Percentiles rank a stretch among this genome's conserved stretches.
Evolutionary conservation across 1,140 invertebrate genomes (phyloP).

Genomic region (Drosophila carrolli): DNA sequence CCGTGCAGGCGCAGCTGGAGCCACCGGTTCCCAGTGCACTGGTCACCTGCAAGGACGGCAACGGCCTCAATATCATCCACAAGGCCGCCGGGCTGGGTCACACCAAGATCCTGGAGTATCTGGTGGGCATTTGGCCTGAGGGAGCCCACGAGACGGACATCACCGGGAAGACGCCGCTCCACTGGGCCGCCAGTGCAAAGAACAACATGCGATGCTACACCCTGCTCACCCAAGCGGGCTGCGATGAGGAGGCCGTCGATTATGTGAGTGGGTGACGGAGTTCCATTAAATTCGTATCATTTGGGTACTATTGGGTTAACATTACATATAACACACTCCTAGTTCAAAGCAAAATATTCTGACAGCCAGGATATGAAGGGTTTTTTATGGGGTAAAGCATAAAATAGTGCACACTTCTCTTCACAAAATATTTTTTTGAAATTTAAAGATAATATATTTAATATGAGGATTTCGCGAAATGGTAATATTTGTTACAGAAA

Average conservation of each 20-base stretch:
- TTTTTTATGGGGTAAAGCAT: too few species aligned
- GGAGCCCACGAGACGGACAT: conserved; percentile 89
- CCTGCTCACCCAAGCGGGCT: conserved; percentile 90
- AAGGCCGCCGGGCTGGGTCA: conserved; percentile 93
- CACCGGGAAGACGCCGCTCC: conserved; percentile 94
- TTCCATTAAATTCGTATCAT: not conserved
- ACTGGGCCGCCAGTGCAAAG: conserved; percentile 93
- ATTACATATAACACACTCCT: too few species aligned
- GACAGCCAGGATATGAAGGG: too few species aligned
- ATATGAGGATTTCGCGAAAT: too few species aligned
- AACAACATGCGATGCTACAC: conserved; percentile 90
- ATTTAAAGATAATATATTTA: too few species aligned
- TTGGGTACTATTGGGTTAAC: too few species aligned
- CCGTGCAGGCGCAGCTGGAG: conserved; percentile 87
- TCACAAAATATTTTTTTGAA: too few species aligned
- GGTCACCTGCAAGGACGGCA: conserved; percentile 91
- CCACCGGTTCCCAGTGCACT: conserved; percentile 90
- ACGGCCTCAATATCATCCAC: conserved; percentile 92
- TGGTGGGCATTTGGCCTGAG: conserved; percentile 89
- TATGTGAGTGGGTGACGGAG: conserved; percentile 87
- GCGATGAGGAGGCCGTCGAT: conserved; percentile 92
- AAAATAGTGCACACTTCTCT: too few species aligned
- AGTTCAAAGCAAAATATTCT: too few species aligned
- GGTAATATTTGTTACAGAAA: too few species aligned
- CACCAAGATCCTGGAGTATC: conserved; percentile 89